phyloP scores from a whole-genome alignment of 2,797 vertebrate genomes.

The Oreochromis grahami region DNA sequence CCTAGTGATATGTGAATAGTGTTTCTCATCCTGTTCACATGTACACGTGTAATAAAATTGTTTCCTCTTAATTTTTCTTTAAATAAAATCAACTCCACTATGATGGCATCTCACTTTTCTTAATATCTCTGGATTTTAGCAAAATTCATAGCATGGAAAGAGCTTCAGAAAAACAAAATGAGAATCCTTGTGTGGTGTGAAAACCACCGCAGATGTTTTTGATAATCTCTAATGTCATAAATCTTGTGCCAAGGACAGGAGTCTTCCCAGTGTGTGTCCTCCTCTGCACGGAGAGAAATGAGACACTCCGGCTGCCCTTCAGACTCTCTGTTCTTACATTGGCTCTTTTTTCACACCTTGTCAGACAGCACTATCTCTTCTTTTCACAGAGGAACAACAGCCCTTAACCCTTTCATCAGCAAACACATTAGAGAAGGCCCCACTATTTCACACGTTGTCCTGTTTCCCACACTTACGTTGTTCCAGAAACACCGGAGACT shows the following conservation, averaged over 20 bases:
- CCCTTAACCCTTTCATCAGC: slow-evolving; percentile 48
- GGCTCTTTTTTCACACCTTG: slow-evolving; percentile 63
- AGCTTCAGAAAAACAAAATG: background rate
- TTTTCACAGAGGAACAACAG: slow-evolving; percentile 11
- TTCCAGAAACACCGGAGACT: slow-evolving; percentile 6
- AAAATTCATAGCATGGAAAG: background rate
- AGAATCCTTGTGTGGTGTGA: background rate
- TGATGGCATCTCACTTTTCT: background rate
- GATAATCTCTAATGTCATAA: slow-evolving; percentile 24
- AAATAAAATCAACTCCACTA: background rate
- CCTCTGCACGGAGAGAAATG: slow-evolving; percentile 34
- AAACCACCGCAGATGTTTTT: background rate
- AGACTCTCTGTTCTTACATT: slow-evolving; percentile 36
- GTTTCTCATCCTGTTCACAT: background rate
- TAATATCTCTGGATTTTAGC: background rate
- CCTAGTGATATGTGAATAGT: background rate
- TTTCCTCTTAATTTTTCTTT: background rate
- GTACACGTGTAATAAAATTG: background rate
- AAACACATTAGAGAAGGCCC: background rate
- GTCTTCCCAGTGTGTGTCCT: slow-evolving; percentile 20
- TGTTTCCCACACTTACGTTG: background rate
- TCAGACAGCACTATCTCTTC: slow-evolving; percentile 55
- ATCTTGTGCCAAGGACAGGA: slow-evolving; percentile 18
- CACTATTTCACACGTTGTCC: slow-evolving; percentile 39
- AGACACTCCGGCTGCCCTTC: slow-evolving; percentile 50